Percentiles rank a stretch among this genome's conserved stretches.
phyloP scores from a whole-genome alignment of 2,797 vertebrate species.

The Malurus leucopterus region DNA sequence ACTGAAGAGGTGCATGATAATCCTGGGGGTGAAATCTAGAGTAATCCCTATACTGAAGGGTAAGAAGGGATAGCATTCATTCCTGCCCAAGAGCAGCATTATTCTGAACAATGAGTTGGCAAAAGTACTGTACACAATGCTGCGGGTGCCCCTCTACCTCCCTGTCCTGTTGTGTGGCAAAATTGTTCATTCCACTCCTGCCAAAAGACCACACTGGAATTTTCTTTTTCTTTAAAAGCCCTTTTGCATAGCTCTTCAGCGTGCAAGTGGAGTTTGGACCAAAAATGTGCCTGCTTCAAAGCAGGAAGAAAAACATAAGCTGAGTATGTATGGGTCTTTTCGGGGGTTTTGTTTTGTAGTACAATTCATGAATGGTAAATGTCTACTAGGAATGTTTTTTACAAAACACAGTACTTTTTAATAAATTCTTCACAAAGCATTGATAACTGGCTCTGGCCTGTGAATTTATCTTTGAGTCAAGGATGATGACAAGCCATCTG shows the following conservation, averaged over 20 bases:
- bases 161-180: neutral
- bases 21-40: neutral
- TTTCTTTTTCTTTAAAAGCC: neutral
- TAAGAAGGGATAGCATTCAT: neutral
- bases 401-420: neutral
- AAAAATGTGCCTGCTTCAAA: neutral
- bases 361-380: neutral
- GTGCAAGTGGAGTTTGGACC: neutral
- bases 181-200: neutral
- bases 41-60: neutral
- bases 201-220: conserved; percentile 13
- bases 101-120: conserved; percentile 7
- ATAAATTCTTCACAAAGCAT: neutral
- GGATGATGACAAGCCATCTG: neutral
- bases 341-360: neutral
- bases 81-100: neutral
- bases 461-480: neutral
- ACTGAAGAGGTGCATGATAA: neutral
- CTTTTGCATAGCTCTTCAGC: neutral
- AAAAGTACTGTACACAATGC: neutral
- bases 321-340: neutral
- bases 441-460: neutral
- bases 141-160: conserved; percentile 10
- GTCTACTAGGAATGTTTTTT: neutral
- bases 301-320: neutral